phyloP scores from a whole-genome alignment of 2,113 vertebrate genomes.

The Myiopsitta monachus region DNA sequence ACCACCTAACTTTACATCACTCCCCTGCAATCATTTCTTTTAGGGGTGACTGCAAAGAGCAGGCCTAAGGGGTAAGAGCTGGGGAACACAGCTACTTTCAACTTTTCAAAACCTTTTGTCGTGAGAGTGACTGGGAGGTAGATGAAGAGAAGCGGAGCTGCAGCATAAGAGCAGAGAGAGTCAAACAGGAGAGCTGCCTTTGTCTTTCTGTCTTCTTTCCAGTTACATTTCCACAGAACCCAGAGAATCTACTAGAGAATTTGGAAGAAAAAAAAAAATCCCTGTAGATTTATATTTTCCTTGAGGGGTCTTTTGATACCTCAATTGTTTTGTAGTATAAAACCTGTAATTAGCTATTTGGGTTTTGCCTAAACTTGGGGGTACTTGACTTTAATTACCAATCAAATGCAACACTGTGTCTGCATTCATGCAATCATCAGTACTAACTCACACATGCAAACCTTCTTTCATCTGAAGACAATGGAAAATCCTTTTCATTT shows the following conservation, averaged over 20 bases:
- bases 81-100: background rate
- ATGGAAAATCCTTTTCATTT: constrained; percentile 29
- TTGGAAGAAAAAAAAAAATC: background rate
- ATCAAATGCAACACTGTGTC: constrained; percentile 1
- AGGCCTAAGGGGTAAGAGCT: background rate
- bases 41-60: background rate
- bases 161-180: background rate
- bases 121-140: background rate
- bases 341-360: constrained; percentile 53
- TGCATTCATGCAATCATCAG: constrained; percentile 26
- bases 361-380: constrained; percentile 51
- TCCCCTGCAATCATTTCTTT: background rate
- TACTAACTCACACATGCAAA: constrained; percentile 8
- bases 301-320: constrained; percentile 12
- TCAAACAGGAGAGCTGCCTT: background rate
- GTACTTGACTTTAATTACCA: constrained; percentile 45
- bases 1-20: background rate
- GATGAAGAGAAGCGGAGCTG: background rate
- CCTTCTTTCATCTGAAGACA: constrained; percentile 16
- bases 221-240: background rate
- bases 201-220: background rate
- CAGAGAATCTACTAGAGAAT: background rate
- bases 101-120: background rate
- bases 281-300: background rate
- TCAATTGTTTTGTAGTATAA: constrained; percentile 25